A percentile compares a stretch with the other conserved stretches of the same genome.
These are phyloP conservation scores for Dascillus cervinus DNA, from an alignment of 2,888 invertebrate genomes.

Conservation along the genomic window DNA sequence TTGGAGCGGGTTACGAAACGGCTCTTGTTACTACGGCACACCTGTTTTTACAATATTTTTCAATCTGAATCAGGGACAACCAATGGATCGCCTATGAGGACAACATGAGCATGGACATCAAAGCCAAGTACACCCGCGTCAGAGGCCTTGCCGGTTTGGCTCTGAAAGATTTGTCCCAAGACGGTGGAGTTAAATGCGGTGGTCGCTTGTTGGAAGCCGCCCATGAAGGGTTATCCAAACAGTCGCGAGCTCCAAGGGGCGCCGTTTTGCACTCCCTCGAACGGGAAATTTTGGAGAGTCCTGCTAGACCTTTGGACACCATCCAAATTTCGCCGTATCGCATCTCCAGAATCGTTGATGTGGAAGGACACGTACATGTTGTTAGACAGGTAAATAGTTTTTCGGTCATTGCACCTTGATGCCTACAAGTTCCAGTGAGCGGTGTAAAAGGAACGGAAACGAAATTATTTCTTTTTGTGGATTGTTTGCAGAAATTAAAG, in stretches of 20 bases:
- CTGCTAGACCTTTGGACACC: slow-evolving; percentile 46
- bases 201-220: slow-evolving; percentile 44
- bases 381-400: slow-evolving; percentile 62
- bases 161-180: slow-evolving; percentile 48
- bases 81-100: slow-evolving; percentile 75
- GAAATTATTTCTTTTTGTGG: no score
- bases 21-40: neutral
- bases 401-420: slow-evolving; percentile 6
- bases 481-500: neutral
- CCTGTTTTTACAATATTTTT: neutral
- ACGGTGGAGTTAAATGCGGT: slow-evolving; percentile 47
- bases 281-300: slow-evolving; percentile 51
- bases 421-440: no score
- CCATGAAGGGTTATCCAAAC: slow-evolving; percentile 50
- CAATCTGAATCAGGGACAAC: slow-evolving; percentile 43
- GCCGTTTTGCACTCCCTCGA: slow-evolving; percentile 57
- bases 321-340: slow-evolving; percentile 65
- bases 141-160: slow-evolving; percentile 65
- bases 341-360: slow-evolving; percentile 65
- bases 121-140: slow-evolving; percentile 66
- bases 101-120: slow-evolving; percentile 62
- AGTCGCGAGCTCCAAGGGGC: slow-evolving; percentile 56
- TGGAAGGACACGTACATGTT: slow-evolving; percentile 63
- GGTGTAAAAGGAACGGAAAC: no score
- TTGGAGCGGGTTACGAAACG: neutral